Evolutionary conservation across 2,888 invertebrate species (phyloP), one percentile per base, ranked within the genome.

Genomic region (Zonitis immaculata): DNA sequence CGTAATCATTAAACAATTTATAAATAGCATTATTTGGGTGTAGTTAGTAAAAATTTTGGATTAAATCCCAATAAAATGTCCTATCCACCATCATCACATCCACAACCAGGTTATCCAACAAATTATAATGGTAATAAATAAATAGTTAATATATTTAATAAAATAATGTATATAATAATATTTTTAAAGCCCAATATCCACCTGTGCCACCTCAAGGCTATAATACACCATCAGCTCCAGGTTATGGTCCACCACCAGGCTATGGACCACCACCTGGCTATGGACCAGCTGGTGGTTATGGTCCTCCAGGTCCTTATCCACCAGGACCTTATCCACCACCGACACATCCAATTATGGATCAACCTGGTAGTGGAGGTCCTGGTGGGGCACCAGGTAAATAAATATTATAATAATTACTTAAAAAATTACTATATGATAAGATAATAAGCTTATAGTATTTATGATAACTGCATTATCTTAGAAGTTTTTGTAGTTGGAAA

Each of bases 11-110:
- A 25, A 6, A 25, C 25, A 25, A 25, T 25, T 6, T 25, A 32
- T 32, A 32, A 32, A 32, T 32, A 32, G 14, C 12, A 32, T 32
- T 14, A 5, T 5, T 12, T 32, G 5, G 14, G 8, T 14, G 4
- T 12, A 28, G 12, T n/a, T n/a, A n/a, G n/a, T n/a, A 32, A 5
- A 7, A 32, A 12, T 32, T 32, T 14, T 12, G 14, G 12, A 32
- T 32, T 25, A 6, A 11, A 52, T 54, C 44, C 66, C 63, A 42
- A 9, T 2, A 48, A 42, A 43, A 49, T 49, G 49, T 49, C 49
- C 44, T 65, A 64, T 50, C 59, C 57, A 27, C 63, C 59, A 47
- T 61, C 62, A 73, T 64, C 76, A 73, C 25, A 49, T 26, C 49
- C 43, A 20, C 45, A 44, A 18, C 45, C 4, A 8, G 54, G 51